phyloP scores from a whole-genome alignment of 2,888 invertebrate species.

The Protophormia terraenovae region DNA sequence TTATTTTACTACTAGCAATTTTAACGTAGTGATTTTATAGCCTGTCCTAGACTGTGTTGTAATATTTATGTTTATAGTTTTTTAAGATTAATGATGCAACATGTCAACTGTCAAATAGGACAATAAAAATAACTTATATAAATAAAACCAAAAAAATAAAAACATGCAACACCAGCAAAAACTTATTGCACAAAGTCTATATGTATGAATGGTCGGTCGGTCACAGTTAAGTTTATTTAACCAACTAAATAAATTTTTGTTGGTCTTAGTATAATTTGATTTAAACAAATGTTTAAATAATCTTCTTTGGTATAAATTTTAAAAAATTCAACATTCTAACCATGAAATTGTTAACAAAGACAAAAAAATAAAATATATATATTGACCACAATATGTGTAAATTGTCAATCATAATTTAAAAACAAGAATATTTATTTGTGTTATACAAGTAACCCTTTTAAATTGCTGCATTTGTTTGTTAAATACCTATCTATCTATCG shows the following conservation, averaged over 20 bases:
- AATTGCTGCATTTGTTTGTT: conserved; percentile 44
- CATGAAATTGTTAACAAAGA: conserved; percentile 21
- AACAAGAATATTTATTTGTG: not conserved
- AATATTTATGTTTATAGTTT: conserved; percentile 24
- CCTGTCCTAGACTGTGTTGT: not conserved
- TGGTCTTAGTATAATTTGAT: conserved; percentile 4
- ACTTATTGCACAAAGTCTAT: not conserved
- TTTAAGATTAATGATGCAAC: conserved; percentile 64
- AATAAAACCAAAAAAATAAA: conserved; percentile 2
- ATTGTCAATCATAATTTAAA: conserved; percentile 56
- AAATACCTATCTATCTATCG: too few relatives aligned
- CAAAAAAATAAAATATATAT: not conserved
- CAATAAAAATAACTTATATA: conserved; percentile 39
- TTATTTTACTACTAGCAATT: not conserved
- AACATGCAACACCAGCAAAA: not conserved
- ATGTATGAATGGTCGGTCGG: conserved; percentile 15
- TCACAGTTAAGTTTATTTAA: conserved; percentile 26
- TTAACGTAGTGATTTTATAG: not conserved
- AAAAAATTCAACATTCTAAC: conserved; percentile 7
- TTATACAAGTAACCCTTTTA: not conserved
- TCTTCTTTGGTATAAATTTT: not conserved
- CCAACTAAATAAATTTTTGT: conserved; percentile 56
- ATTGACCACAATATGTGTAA: conserved; percentile 44
- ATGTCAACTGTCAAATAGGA: conserved; percentile 60
- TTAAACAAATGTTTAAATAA: conserved; percentile 60